Percentiles rank a stretch among this genome's conserved stretches.
These are phyloP conservation scores for Ctenopoma kingsleyae DNA, from an alignment of 2,797 vertebrate species.

Conservation along the genomic window DNA sequence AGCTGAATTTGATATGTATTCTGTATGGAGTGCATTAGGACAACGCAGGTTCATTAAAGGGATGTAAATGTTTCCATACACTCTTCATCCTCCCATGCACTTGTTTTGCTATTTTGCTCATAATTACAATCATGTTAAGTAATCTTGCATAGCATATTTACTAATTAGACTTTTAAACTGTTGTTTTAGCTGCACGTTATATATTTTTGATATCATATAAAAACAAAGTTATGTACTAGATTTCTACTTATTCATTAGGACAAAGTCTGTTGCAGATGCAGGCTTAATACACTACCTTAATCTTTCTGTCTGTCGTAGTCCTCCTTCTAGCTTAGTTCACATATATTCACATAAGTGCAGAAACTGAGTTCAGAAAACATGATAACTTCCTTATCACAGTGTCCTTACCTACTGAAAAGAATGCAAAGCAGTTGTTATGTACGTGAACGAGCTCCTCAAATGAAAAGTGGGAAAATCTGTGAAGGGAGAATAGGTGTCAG, in stretches of 20 bases:
- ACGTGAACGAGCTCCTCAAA: too few relatives aligned
- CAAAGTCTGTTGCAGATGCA: too few relatives aligned
- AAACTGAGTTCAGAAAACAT: background rate
- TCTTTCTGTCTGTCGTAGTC: too few relatives aligned
- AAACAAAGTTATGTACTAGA: background rate
- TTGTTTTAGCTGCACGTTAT: background rate
- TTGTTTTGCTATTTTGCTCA: constrained; percentile 32
- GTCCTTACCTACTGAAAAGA: too few relatives aligned
- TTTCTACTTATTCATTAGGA: too few relatives aligned
- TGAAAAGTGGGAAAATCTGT: too few relatives aligned
- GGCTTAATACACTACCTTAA: too few relatives aligned
- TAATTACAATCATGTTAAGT: constrained; percentile 2
- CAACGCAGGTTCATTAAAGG: constrained; percentile 78
- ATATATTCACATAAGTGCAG: background rate
- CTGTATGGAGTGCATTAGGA: constrained; percentile 77
- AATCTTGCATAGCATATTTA: background rate
- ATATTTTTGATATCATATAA: background rate
- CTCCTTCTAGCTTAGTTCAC: too few relatives aligned
- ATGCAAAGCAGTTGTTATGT: too few relatives aligned
- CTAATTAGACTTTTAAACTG: background rate
- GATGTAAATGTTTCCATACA: constrained; percentile 83
- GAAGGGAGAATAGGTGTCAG: too few relatives aligned
- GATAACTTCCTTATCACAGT: background rate
- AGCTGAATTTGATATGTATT: constrained; percentile 81
- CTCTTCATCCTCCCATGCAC: constrained; percentile 28